Evolutionary conservation across 2,797 vertebrate genomes (phyloP), one percentile per base, ranked within the genome.

Genomic region (Oryzias sinensis): DNA sequence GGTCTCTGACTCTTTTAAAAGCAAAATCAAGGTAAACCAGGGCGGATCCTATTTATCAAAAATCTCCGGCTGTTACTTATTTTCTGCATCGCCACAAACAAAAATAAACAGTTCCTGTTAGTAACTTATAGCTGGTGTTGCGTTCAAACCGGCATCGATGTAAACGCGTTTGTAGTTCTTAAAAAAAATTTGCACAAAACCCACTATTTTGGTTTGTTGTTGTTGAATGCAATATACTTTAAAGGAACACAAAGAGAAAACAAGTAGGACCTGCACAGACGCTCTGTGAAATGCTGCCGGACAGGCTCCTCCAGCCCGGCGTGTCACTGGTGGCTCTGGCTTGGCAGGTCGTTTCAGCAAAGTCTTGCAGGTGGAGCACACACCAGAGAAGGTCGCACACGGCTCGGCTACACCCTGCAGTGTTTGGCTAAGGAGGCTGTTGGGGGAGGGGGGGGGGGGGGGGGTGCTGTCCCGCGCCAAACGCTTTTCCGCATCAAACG

Each of bases 221-320:
- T 11, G 9, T 11, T 37, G 33, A 37, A 37, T 13, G 11, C 3
- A 37, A 37, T 37, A 3, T 8, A 1, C 33, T 37, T 37, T 9
- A 9, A 37, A 33, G 37, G 37, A 68, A 66, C 15, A 7, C 43
- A 68, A 67, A 75, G 22, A 41, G 41, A n/a, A 44, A 51, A 14
- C 24, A 55, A 59, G 50, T 62, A 63, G 56, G 77, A 82, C 79
- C 80, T 79, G 81, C 43, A 65, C 81, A 73, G 72, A 70, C 46
- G 61, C 4, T 9, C 33, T 7, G 17, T 42, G 64, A 33, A 33
- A 70, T 11, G 56, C 69, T 69, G 72, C 69, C 33, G 57, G 81
- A 80, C 75, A 60, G 50, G 69, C 70, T 69, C 58, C 70, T 63
- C 65, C 54, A 68, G 4, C 17, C 43, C 49, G 33, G 64, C 54